phyloP scores from a whole-genome alignment of 2,113 vertebrate genomes.

The Thymallus thymallus region DNA sequence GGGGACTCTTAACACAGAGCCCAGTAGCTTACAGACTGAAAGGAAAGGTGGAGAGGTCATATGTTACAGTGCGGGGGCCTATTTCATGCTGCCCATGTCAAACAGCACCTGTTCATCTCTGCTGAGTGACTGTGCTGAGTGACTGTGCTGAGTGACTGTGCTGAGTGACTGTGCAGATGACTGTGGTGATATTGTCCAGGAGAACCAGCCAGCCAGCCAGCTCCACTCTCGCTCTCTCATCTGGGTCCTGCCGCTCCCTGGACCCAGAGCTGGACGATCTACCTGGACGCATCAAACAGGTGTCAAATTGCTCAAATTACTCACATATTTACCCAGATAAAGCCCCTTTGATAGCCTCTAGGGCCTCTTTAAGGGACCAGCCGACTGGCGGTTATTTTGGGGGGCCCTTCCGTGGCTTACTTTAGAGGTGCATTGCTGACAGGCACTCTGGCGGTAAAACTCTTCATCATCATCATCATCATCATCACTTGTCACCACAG shows the following conservation, averaged over 20 bases:
- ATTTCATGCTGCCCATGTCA: constrained; percentile 58
- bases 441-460: constrained; percentile 29
- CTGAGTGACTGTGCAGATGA: constrained; percentile 52
- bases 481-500: constrained; percentile 56
- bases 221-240: constrained; percentile 32
- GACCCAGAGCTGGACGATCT: constrained; percentile 15
- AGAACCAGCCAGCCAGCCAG: constrained; percentile 24
- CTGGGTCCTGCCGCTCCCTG: constrained; percentile 18
- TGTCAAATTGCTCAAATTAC: constrained; percentile 70
- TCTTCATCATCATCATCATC: constrained; percentile 46
- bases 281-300: constrained; percentile 52
- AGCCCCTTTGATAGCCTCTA: constrained; percentile 55
- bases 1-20: constrained; percentile 1
- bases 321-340: constrained; percentile 66
- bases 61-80: constrained; percentile 18
- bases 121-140: constrained; percentile 52
- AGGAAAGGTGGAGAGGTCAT: background rate
- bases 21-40: background rate
- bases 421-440: constrained; percentile 44
- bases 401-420: constrained; percentile 30
- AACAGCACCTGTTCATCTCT: constrained; percentile 72
- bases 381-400: constrained; percentile 20
- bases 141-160: constrained; percentile 48
- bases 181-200: constrained; percentile 41
- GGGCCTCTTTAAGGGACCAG: constrained; percentile 38